A percentile compares a stretch with the other conserved stretches of the same genome.
Evolutionary conservation across 2,797 vertebrate species (phyloP).

Genomic region (Hirundo rustica): DNA sequence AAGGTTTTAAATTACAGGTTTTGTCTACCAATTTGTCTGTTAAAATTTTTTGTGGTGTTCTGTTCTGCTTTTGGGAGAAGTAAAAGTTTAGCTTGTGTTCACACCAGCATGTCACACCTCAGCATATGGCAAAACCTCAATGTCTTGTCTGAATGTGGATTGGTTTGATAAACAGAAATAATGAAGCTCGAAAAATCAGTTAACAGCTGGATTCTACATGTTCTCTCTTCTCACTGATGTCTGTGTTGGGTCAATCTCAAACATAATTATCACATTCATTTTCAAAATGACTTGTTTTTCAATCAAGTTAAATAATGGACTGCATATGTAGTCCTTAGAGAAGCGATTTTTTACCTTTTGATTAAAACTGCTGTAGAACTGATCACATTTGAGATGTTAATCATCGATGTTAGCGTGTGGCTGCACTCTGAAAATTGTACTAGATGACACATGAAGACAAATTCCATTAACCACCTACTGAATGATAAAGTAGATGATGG

Average conservation of each 20-base stretch:
- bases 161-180: slow-evolving; percentile 23
- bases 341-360: slow-evolving; percentile 20
- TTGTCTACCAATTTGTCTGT: neutral
- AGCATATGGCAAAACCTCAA: neutral
- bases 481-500: neutral
- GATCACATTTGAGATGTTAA: neutral
- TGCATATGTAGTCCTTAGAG: neutral
- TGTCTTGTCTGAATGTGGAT: neutral
- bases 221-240: neutral
- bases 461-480: slow-evolving; percentile 14
- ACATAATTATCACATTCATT: slow-evolving; percentile 22
- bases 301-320: neutral
- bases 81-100: neutral
- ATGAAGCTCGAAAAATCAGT: neutral
- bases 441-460: neutral
- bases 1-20: neutral
- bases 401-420: neutral
- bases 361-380: slow-evolving; percentile 18
- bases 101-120: neutral
- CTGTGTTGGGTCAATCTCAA: neutral
- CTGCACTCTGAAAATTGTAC: slow-evolving; percentile 5
- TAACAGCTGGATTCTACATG: neutral
- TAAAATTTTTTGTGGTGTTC: neutral
- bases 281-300: neutral
- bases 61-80: neutral